Percentiles rank a stretch among this genome's conserved stretches.
phyloP scores from a whole-genome alignment of 2,797 vertebrate species.

The Sus cebifrons region DNA sequence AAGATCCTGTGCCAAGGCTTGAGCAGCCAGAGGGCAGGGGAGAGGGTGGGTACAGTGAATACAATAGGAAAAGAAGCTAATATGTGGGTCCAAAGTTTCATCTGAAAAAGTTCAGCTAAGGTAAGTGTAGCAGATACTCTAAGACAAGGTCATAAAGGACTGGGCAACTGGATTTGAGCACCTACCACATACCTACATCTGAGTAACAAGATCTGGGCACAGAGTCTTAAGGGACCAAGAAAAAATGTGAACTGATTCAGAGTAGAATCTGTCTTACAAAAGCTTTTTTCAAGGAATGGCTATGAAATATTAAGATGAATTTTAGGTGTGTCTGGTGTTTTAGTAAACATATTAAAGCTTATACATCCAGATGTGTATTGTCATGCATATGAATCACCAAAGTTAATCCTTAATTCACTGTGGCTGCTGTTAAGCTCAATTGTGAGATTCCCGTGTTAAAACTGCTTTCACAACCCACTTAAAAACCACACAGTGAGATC shows the following conservation, averaged over 20 bases:
- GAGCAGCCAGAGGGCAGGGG: not conserved
- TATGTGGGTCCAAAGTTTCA: not conserved
- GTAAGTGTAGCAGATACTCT: not conserved
- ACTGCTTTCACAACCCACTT: not conserved
- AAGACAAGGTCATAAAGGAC: not conserved
- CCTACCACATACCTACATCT: not conserved
- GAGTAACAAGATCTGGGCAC: not conserved
- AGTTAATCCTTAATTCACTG: not conserved
- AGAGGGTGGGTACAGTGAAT: not conserved
- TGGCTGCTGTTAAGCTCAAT: not conserved
- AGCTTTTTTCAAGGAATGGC: not conserved
- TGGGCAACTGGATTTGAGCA: not conserved
- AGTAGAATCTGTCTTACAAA: not conserved
- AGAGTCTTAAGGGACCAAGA: not conserved
- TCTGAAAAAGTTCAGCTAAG: not conserved
- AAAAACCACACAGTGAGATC: not conserved
- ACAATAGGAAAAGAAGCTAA: not conserved
- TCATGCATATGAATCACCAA: not conserved
- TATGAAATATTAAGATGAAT: not conserved
- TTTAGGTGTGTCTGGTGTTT: not conserved
- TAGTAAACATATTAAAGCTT: not conserved
- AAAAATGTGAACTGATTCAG: not conserved
- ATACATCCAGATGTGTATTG: not conserved
- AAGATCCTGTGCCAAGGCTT: not conserved
- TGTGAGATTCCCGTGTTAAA: not conserved